Evolutionary conservation across 2,888 invertebrate species (phyloP).

Genomic region (Lithodes maja): DNA sequence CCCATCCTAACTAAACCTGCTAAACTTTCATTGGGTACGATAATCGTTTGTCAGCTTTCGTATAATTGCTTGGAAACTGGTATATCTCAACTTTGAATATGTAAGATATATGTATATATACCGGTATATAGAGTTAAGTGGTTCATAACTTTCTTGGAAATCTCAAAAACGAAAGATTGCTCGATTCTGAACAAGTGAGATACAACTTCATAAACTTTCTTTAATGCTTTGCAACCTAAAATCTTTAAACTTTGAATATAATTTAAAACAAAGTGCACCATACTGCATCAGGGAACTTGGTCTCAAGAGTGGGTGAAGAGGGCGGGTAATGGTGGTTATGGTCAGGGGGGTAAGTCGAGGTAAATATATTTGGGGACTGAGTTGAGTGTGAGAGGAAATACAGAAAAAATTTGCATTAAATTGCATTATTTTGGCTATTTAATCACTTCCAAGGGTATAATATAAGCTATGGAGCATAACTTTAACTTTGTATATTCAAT

Average conservation of each 20-base stretch:
- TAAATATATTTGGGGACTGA: no score
- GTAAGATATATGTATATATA: neutral
- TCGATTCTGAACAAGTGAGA: no score
- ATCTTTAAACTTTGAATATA: conserved; percentile 37
- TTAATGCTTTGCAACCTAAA: conserved; percentile 39
- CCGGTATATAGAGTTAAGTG: no score
- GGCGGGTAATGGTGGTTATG: neutral
- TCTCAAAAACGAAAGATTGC: neutral
- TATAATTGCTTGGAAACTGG: neutral
- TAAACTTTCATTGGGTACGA: neutral
- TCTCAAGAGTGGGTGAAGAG: neutral
- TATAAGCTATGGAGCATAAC: no score
- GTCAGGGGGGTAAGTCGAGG: no score
- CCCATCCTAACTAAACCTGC: no score
- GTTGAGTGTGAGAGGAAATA: no score
- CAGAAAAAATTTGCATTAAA: no score
- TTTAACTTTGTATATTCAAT: no score
- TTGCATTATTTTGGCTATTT: no score
- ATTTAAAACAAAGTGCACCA: conserved; percentile 41
- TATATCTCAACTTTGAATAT: neutral
- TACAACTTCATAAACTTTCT: neutral
- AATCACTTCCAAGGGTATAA: no score
- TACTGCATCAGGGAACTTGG: conserved; percentile 19
- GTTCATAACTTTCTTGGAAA: neutral
- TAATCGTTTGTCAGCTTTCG: neutral